Percentiles rank a stretch among this genome's conserved stretches.
Evolutionary conservation across 2,888 invertebrate genomes (phyloP).

Genomic region (Cantharis rustica): DNA sequence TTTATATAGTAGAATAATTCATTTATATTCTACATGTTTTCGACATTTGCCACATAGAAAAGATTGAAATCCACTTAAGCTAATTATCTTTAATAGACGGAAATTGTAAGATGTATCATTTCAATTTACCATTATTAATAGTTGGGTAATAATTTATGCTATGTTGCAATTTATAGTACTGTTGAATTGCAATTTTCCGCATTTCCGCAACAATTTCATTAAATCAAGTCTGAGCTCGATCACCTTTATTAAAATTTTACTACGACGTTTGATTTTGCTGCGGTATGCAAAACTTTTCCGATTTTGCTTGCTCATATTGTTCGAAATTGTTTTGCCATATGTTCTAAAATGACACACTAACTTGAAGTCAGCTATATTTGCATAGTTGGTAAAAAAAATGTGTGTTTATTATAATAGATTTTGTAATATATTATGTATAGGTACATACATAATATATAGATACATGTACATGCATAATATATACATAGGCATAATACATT

Average conservation of each 20-base stretch:
- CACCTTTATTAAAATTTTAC: conserved; percentile 12
- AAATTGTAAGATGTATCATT: background rate
- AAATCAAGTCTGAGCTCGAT: conserved; percentile 12
- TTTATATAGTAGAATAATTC: no score
- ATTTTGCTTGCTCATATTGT: background rate
- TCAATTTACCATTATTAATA: conserved; percentile 5
- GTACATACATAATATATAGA: no score
- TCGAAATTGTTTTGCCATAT: background rate
- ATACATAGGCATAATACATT: no score
- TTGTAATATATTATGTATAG: background rate
- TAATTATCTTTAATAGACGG: background rate
- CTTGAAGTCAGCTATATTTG: background rate
- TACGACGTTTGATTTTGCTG: conserved; percentile 1
- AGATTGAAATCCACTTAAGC: background rate
- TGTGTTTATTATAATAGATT: background rate
- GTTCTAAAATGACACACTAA: background rate
- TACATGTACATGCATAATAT: no score
- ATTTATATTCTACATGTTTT: background rate
- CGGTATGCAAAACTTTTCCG: background rate
- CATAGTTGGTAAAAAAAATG: background rate
- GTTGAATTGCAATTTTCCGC: conserved; percentile 35
- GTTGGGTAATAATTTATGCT: conserved; percentile 5
- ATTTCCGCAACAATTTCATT: conserved; percentile 37
- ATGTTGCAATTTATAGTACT: conserved; percentile 26
- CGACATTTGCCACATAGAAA: background rate